These are phyloP conservation scores for Eutrigla gurnardus DNA, from an alignment of 2,797 vertebrate genomes.

Conservation along the genomic window DNA sequence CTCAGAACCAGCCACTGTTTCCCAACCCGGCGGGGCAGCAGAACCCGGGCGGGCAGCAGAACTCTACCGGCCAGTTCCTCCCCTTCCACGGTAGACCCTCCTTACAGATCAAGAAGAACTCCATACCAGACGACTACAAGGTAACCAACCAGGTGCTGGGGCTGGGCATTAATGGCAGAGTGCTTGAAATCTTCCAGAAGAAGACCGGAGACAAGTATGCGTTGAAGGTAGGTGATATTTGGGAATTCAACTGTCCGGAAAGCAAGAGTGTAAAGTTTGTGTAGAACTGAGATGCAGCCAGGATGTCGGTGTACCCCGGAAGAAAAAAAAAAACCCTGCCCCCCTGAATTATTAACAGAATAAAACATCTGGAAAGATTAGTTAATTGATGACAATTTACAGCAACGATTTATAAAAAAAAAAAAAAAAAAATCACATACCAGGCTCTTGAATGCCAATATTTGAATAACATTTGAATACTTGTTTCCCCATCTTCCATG, in stretches of 20 bases:
- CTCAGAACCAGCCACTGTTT: constrained; percentile 87
- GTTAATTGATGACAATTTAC: background rate
- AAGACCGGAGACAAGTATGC: constrained; percentile 93
- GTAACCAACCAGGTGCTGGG: constrained; percentile 96
- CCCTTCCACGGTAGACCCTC: constrained; percentile 85
- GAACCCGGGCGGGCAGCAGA: constrained; percentile 72
- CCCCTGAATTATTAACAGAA: background rate
- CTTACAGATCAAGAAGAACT: constrained; percentile 92
- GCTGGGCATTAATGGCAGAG: constrained; percentile 96
- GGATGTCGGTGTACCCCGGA: background rate
- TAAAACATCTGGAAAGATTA: background rate
- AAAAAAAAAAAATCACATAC: no score
- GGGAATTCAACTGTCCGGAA: no score
- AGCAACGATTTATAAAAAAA: background rate
- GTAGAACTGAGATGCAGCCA: background rate
- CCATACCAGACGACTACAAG: constrained; percentile 98
- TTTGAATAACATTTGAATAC: no score
- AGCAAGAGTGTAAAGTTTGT: background rate
- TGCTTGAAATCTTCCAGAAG: constrained; percentile 94
- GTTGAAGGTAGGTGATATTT: constrained; percentile 86
- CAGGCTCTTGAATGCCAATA: no score
- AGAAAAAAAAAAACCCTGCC: background rate
- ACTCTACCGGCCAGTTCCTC: constrained; percentile 77
- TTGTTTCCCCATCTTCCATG: no score
- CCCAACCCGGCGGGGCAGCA: constrained; percentile 81